A percentile compares a stretch with the other conserved stretches of the same genome.
Evolutionary conservation across 2,797 vertebrate genomes (phyloP).

Genomic region (Rhinatrema bivittatum): DNA sequence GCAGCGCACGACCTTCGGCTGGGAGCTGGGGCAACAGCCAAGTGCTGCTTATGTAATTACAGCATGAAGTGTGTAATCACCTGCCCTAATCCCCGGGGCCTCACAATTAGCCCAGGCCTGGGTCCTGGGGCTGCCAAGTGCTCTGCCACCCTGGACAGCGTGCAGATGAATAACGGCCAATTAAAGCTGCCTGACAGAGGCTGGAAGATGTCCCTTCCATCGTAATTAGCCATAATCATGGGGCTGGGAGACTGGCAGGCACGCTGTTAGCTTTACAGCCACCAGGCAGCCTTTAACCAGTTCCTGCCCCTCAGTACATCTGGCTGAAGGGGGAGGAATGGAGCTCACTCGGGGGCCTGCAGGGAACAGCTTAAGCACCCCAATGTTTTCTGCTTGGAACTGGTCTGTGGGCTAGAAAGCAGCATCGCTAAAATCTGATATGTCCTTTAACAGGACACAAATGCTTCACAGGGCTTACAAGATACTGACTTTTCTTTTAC

Average conservation of each 20-base stretch:
- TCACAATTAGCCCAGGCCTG: conserved; percentile 85
- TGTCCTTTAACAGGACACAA: conserved; percentile 87
- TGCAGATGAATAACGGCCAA: conserved; percentile 91
- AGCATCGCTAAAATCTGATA: conserved; percentile 80
- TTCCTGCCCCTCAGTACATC: too few relatives aligned
- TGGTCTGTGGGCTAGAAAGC: too few relatives aligned
- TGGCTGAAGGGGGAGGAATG: too few relatives aligned
- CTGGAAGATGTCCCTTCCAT: conserved; percentile 84
- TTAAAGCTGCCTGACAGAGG: conserved; percentile 87
- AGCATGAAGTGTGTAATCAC: conserved; percentile 96
- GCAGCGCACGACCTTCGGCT: conserved; percentile 81
- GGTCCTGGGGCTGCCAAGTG: conserved; percentile 68
- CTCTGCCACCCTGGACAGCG: conserved; percentile 62
- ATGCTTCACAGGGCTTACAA: conserved; percentile 79
- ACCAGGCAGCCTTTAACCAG: conserved; percentile 67
- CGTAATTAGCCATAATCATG: conserved; percentile 95
- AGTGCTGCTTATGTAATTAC: conserved; percentile 97
- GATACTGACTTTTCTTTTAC: conserved; percentile 94
- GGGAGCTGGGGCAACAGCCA: conserved; percentile 74
- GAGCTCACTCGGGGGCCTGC: too few relatives aligned
- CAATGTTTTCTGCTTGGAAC: conserved; percentile 80
- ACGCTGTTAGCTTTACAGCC: conserved; percentile 66
- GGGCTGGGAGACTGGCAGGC: conserved; percentile 65
- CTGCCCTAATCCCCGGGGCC: conserved; percentile 91
- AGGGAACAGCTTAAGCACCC: too few relatives aligned